Conservation (phyloP, 2,113 vertebrate genomes). For the Motacilla alba region DNA sequence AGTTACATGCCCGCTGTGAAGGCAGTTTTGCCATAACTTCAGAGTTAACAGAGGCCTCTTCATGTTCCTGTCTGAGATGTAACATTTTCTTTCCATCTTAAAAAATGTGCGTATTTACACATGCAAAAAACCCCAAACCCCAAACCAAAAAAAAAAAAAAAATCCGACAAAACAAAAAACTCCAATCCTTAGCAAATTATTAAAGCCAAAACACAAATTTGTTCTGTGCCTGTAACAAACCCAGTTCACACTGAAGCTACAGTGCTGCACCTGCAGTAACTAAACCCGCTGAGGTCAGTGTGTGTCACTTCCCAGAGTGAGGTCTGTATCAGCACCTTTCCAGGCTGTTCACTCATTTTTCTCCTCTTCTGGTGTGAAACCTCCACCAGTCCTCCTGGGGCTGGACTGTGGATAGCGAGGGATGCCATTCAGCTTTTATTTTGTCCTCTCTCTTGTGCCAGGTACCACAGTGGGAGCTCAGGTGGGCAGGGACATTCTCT, state of each 20-base stretch:
- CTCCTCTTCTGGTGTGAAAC: not conserved
- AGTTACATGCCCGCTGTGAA: not conserved
- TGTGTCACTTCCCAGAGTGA: not conserved
- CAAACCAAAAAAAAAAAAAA: not conserved
- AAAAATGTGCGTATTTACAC: slow-evolving; percentile 26
- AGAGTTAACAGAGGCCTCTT: not conserved
- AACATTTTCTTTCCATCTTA: not conserved
- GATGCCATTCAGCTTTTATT: not conserved
- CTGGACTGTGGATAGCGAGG: not conserved
- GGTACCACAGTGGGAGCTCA: not conserved
- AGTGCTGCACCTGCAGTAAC: not conserved
- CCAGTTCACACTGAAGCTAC: not conserved
- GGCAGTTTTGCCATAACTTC: slow-evolving; percentile 7
- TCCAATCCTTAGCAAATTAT: not conserved
- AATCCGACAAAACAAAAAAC: not conserved
- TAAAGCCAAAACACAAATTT: slow-evolving; percentile 10
- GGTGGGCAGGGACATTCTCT: not conserved
- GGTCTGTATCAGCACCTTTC: not conserved
- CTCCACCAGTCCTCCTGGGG: not conserved
- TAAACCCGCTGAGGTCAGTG: not conserved
- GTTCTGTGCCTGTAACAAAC: not conserved
- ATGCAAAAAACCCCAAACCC: not conserved
- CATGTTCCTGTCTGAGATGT: not conserved
- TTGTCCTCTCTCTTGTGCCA: not conserved
- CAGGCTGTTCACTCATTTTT: not conserved